Conservation (phyloP, 1,140 invertebrate genomes). For the Aplysia californica region DNA sequence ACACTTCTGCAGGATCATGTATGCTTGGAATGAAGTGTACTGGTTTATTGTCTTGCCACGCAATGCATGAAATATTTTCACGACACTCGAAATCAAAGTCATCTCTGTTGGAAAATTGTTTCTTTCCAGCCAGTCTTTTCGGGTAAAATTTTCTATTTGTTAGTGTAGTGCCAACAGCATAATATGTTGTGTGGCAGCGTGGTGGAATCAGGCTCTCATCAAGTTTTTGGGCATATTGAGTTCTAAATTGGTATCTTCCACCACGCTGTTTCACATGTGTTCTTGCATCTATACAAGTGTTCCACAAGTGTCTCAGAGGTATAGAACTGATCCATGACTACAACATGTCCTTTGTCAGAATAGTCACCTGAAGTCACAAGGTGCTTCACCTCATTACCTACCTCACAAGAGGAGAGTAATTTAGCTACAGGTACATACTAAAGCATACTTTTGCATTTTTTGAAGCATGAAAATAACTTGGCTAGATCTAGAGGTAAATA, state of each 20-base stretch:
- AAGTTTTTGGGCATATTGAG: too few relatives aligned
- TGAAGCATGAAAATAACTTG: too few relatives aligned
- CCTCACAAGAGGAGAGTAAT: too few relatives aligned
- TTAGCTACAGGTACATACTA: too few relatives aligned
- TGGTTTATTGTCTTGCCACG: not conserved
- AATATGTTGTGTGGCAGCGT: too few relatives aligned
- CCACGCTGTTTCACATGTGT: too few relatives aligned
- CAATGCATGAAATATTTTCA: not conserved
- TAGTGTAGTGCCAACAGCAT: constrained; percentile 25
- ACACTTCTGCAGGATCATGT: not conserved
- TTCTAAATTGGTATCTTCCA: too few relatives aligned
- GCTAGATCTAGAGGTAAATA: too few relatives aligned
- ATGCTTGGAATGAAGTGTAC: not conserved
- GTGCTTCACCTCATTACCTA: not conserved
- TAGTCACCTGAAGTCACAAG: not conserved
- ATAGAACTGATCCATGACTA: constrained; percentile 68
- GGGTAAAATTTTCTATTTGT: constrained; percentile 26
- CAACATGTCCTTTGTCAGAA: constrained; percentile 49
- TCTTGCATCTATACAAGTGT: constrained; percentile 48
- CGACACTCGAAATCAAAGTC: not conserved
- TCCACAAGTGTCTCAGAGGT: constrained; percentile 55
- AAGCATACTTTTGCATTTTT: too few relatives aligned
- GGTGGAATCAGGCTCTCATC: too few relatives aligned
- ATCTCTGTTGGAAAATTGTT: not conserved
- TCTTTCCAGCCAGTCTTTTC: not conserved